phyloP scores from a whole-genome alignment of 2,888 invertebrate genomes.

The Drosophila mulleri region DNA sequence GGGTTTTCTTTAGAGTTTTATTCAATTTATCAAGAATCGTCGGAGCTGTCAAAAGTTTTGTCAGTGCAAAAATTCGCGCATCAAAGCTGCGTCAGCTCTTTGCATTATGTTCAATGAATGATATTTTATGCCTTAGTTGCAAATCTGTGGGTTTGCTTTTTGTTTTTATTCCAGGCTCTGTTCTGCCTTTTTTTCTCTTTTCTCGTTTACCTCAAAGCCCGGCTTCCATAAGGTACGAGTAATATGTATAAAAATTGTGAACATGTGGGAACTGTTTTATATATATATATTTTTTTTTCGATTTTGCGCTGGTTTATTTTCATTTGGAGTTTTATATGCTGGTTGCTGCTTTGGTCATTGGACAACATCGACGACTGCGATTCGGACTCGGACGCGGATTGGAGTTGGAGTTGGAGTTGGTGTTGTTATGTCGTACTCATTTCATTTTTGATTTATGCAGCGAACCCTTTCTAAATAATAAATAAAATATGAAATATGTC shows the following conservation, averaged over 20 bases:
- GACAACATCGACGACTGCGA: conserved; percentile 62
- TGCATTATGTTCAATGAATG: conserved; percentile 75
- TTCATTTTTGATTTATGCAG: conserved; percentile 83
- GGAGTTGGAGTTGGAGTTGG: conserved; percentile 67
- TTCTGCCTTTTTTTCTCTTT: conserved; percentile 14
- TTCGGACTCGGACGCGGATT: conserved; percentile 26
- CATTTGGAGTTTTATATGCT: conserved; percentile 66
- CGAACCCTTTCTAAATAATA: conserved; percentile 81
- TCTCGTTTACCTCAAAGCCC: conserved; percentile 32
- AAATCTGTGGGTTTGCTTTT: conserved; percentile 70
- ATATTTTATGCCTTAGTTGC: conserved; percentile 74
- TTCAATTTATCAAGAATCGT: conserved; percentile 19
- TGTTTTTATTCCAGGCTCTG: conserved; percentile 4
- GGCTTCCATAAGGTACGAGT: conserved; percentile 62
- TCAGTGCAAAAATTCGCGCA: conserved; percentile 56
- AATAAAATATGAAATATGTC: conserved; percentile 83
- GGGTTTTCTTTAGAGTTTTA: neutral
- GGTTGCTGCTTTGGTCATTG: conserved; percentile 56
- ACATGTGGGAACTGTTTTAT: conserved; percentile 77
- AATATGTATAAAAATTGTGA: conserved; percentile 79
- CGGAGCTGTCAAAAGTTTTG: conserved; percentile 40
- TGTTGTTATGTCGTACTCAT: conserved; percentile 78
- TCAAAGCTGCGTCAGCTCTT: conserved; percentile 49
- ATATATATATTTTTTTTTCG: conserved; percentile 31
- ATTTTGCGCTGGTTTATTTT: conserved; percentile 55